These are phyloP conservation scores for Rhogogaster chlorosoma DNA, from an alignment of 2,888 invertebrate genomes.

Conservation along the genomic window DNA sequence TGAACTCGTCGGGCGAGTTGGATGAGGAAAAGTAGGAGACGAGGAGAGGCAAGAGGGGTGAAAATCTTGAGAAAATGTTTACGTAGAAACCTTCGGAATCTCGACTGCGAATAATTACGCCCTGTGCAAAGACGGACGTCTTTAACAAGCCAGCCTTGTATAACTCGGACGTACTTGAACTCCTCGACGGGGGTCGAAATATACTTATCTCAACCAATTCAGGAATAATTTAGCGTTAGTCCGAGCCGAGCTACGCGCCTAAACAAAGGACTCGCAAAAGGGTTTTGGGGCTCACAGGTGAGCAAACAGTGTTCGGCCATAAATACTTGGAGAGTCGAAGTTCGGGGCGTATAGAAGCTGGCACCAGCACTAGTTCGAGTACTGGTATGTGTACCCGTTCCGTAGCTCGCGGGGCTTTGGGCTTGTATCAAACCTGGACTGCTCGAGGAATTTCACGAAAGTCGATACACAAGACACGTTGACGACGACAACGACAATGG, in stretches of 20 bases:
- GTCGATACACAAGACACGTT: slow-evolving; percentile 18
- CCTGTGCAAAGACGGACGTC: neutral
- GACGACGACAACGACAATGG: neutral
- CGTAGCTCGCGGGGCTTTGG: neutral
- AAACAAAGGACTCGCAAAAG: neutral
- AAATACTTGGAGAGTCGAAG: neutral
- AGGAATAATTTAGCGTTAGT: slow-evolving; percentile 9
- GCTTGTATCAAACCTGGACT: neutral
- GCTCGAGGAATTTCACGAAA: neutral
- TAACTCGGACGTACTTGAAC: no score
- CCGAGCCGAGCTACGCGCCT: neutral
- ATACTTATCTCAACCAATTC: neutral
- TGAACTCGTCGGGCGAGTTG: neutral
- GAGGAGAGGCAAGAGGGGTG: neutral
- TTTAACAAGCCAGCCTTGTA: neutral
- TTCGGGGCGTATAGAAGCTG: neutral
- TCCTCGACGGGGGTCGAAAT: neutral
- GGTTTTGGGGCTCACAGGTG: neutral
- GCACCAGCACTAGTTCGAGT: neutral
- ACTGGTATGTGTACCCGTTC: neutral
- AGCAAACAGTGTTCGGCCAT: neutral
- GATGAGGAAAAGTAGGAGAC: neutral
- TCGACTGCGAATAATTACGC: neutral
- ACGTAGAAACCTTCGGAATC: neutral
- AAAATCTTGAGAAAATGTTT: slow-evolving; percentile 7